These are phyloP conservation scores for Euwallacea similis DNA, from an alignment of 1,140 invertebrate genomes.

Conservation along the genomic window DNA sequence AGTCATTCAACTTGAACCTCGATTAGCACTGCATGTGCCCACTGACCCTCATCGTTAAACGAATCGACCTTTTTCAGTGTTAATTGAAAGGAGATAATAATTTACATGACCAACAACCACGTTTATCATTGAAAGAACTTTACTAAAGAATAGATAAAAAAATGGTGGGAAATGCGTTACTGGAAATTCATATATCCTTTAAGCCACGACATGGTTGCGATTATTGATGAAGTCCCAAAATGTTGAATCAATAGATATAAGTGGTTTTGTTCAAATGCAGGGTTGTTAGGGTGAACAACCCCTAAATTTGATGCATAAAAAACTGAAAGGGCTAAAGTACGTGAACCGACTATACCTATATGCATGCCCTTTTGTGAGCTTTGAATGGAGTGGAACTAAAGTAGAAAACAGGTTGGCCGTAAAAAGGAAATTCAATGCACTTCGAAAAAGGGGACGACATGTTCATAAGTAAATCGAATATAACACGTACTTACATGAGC, in stretches of 20 bases:
- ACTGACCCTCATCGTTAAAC: neutral
- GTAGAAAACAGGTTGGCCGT: too few species aligned
- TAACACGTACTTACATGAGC: too few species aligned
- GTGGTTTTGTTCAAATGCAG: neutral
- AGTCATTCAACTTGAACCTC: too few species aligned
- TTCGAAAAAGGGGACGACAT: too few species aligned
- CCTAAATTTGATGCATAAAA: neutral
- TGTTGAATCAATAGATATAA: neutral
- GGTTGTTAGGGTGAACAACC: neutral
- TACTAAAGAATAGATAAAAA: neutral
- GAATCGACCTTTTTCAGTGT: constrained; percentile 1
- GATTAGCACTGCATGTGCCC: neutral
- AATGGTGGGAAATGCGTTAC: neutral
- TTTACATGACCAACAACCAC: neutral
- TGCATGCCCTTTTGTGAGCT: too few species aligned
- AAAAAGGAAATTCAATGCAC: too few species aligned
- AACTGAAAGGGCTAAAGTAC: neutral
- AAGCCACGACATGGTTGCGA: too few species aligned
- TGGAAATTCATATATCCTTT: too few species aligned
- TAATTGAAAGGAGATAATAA: neutral
- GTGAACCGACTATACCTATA: too few species aligned
- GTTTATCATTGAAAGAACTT: neutral
- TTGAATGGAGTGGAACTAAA: too few species aligned
- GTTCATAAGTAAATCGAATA: too few species aligned
- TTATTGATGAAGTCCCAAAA: neutral